phyloP scores from a whole-genome alignment of 2,888 invertebrate genomes.

The Sminthurinus aureus region DNA sequence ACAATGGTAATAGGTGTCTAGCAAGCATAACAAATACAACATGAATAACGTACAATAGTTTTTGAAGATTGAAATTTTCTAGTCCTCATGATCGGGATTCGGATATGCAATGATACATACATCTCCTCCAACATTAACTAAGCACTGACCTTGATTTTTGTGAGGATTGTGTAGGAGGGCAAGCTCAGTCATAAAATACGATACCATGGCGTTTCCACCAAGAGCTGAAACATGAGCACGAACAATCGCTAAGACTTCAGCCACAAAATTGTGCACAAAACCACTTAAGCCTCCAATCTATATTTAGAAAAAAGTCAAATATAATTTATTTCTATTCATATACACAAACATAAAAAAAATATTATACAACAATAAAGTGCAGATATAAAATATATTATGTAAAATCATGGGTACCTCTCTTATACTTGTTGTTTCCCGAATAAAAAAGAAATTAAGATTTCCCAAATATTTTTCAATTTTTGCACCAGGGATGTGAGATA shows the following conservation, averaged over 20 bases:
- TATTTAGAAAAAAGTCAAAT: constrained; percentile 46
- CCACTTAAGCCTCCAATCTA: constrained; percentile 90
- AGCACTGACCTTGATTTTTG: constrained; percentile 97
- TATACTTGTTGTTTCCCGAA: constrained; percentile 91
- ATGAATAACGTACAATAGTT: too few species aligned
- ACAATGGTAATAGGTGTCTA: too few species aligned
- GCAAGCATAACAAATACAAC: too few species aligned
- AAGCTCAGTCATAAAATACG: constrained; percentile 91
- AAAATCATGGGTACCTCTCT: constrained; percentile 70
- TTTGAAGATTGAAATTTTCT: too few species aligned
- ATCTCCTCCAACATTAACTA: constrained; percentile 95
- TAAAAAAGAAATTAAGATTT: constrained; percentile 92
- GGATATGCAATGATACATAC: constrained; percentile 61
- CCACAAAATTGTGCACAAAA: constrained; percentile 92
- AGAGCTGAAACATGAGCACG: constrained; percentile 91
- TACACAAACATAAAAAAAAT: background rate
- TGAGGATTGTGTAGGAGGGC: constrained; percentile 91
- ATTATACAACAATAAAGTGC: background rate
- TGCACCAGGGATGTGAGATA: constrained; percentile 80
- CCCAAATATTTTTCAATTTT: constrained; percentile 84
- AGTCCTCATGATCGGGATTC: too few species aligned
- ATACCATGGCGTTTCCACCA: constrained; percentile 94
- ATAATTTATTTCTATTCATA: background rate
- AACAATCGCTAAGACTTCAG: constrained; percentile 91
- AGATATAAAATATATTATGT: background rate